Percentiles rank a stretch among this genome's conserved stretches.
Conservation (phyloP, 2,797 vertebrate genomes). For the Gymnothorax reevesii region DNA sequence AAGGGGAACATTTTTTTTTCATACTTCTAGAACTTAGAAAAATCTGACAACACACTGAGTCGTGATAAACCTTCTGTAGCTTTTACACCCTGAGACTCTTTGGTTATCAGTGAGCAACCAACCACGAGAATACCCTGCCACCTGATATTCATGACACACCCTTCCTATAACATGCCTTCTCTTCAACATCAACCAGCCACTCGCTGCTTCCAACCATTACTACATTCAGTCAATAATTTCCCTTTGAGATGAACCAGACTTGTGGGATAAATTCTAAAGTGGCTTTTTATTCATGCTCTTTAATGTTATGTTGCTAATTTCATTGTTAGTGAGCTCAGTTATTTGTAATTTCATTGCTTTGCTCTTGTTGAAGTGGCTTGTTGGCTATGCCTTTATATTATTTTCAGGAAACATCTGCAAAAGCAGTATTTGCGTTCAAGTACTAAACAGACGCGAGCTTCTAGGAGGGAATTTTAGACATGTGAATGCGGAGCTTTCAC, state of each 20-base stretch:
- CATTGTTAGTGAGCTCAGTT: too few relatives aligned
- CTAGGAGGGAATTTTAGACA: background rate
- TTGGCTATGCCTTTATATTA: background rate
- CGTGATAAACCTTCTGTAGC: background rate
- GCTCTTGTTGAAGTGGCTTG: too few relatives aligned
- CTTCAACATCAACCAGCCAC: background rate
- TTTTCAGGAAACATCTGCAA: constrained; percentile 7
- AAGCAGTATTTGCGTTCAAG: background rate
- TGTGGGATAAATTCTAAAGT: background rate
- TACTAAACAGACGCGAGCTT: background rate
- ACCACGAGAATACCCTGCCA: too few relatives aligned
- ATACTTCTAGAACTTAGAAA: too few relatives aligned
- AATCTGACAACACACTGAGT: background rate
- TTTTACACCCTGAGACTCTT: background rate
- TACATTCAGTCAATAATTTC: background rate
- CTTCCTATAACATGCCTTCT: background rate
- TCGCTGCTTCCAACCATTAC: background rate
- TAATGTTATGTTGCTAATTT: too few relatives aligned
- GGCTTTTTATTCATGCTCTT: too few relatives aligned
- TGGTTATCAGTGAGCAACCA: too few relatives aligned
- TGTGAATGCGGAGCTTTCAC: background rate
- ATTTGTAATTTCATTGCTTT: too few relatives aligned
- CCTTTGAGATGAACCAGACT: background rate
- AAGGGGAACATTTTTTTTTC: too few relatives aligned
- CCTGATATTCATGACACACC: background rate